A percentile compares a stretch with the other conserved stretches of the same genome.
Conservation (phyloP, 2,113 vertebrate genomes). For the Arizona elegans region DNA sequence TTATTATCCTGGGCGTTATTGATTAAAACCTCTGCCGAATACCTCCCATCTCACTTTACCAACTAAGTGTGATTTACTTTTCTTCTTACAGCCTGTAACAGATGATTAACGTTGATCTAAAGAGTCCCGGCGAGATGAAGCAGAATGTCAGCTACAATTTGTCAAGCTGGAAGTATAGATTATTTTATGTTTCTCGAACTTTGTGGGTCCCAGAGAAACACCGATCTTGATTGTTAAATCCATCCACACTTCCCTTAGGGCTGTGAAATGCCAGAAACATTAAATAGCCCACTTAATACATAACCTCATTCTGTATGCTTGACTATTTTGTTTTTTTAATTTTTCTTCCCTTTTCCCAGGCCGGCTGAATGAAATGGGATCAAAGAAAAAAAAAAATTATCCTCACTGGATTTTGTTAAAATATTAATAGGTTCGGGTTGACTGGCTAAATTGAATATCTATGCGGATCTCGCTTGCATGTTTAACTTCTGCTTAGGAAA, state of each 20-base stretch:
- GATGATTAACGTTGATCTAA: constrained; percentile 88
- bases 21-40: constrained; percentile 84
- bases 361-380: constrained; percentile 96
- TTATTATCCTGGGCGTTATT: constrained; percentile 80
- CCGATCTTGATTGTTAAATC: constrained; percentile 84
- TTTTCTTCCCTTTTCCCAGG: constrained; percentile 82
- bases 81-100: constrained; percentile 80
- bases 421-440: constrained; percentile 99
- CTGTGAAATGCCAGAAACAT: constrained; percentile 88
- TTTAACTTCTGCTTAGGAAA: constrained; percentile 99
- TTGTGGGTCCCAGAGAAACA: constrained; percentile 83
- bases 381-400: constrained; percentile 87
- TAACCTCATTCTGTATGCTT: constrained; percentile 89
- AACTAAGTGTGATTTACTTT: constrained; percentile 79
- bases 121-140: constrained; percentile 80
- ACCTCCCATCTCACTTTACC: constrained; percentile 85
- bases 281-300: constrained; percentile 97
- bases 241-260: constrained; percentile 82
- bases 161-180: constrained; percentile 91
- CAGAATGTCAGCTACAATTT: constrained; percentile 86
- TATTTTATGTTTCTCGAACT: constrained; percentile 91
- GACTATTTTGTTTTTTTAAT: constrained; percentile 86
- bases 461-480: constrained; percentile 98
- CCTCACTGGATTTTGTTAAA: constrained; percentile 99
- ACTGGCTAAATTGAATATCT: constrained; percentile 99